These are phyloP conservation scores for Distichodus sexfasciatus DNA, from an alignment of 2,797 vertebrate species.

Conservation along the genomic window DNA sequence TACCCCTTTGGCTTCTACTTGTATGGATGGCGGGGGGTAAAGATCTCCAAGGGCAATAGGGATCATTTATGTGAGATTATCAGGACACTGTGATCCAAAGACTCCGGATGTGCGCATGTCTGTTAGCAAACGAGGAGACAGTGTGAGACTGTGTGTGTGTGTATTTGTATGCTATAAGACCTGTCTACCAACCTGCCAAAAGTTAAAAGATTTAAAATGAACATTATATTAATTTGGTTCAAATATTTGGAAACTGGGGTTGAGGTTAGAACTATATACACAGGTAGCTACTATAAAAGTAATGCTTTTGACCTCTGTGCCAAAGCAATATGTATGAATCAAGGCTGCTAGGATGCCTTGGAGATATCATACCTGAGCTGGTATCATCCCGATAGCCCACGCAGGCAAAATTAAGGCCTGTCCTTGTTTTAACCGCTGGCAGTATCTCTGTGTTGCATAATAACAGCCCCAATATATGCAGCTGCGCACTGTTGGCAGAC, in stretches of 20 bases:
- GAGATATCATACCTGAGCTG: not conserved
- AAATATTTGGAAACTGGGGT: too few relatives aligned
- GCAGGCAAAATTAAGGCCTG: not conserved
- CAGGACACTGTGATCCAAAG: slow-evolving; percentile 29
- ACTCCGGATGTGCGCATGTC: slow-evolving; percentile 16
- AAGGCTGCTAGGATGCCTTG: not conserved
- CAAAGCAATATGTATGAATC: too few relatives aligned
- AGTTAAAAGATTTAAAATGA: too few relatives aligned
- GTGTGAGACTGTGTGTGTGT: slow-evolving; percentile 10
- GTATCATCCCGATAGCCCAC: not conserved
- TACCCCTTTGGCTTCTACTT: slow-evolving; percentile 35
- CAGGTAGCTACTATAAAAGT: too few relatives aligned
- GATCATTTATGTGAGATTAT: slow-evolving; percentile 33
- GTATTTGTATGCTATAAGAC: too few relatives aligned
- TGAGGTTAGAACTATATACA: too few relatives aligned
- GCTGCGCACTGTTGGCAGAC: not conserved
- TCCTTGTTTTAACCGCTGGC: not conserved
- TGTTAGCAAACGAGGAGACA: not conserved
- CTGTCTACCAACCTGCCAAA: too few relatives aligned
- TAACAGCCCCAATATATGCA: not conserved
- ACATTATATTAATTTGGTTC: too few relatives aligned
- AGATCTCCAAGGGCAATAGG: slow-evolving; percentile 35
- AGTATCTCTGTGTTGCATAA: slow-evolving; percentile 1
- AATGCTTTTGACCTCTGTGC: too few relatives aligned
- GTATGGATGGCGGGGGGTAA: slow-evolving; percentile 19